A percentile compares a stretch with the other conserved stretches of the same genome.
These are phyloP conservation scores for Dastarcus helophoroides DNA, from an alignment of 2,888 invertebrate genomes.

Conservation along the genomic window DNA sequence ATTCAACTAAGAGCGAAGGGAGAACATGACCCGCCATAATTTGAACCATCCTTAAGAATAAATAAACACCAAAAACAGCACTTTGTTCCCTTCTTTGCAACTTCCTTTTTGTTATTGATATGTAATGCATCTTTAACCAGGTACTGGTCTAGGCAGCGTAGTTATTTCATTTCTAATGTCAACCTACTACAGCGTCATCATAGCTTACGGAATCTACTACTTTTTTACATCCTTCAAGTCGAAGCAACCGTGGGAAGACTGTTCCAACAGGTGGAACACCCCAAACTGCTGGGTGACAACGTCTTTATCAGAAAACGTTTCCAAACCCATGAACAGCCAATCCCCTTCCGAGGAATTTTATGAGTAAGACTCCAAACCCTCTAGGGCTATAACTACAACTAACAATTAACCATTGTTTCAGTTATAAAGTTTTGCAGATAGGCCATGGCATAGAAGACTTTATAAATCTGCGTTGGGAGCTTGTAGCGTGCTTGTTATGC, in stretches of 20 bases:
- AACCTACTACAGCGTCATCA: conserved; percentile 91
- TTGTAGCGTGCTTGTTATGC: conserved; percentile 77
- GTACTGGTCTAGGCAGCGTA: conserved; percentile 86
- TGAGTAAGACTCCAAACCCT: conserved; percentile 51
- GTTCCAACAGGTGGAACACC: conserved; percentile 79
- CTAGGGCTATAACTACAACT: not conserved
- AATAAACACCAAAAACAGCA: too few species aligned
- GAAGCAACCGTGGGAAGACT: conserved; percentile 82
- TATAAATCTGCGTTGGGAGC: conserved; percentile 74
- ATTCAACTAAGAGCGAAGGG: too few species aligned
- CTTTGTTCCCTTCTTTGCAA: too few species aligned
- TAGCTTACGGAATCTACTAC: conserved; percentile 88
- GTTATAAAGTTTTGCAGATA: conserved; percentile 76
- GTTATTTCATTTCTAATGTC: conserved; percentile 91
- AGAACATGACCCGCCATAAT: too few species aligned
- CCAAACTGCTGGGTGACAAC: conserved; percentile 69
- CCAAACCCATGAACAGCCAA: conserved; percentile 59
- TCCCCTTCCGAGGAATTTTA: conserved; percentile 89
- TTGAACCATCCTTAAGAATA: too few species aligned
- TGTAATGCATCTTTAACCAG: conserved; percentile 44
- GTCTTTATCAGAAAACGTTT: conserved; percentile 43
- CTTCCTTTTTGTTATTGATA: too few species aligned
- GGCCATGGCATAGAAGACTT: conserved; percentile 74
- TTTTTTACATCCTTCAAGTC: conserved; percentile 83
- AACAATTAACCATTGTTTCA: conserved; percentile 27